Percentiles rank a stretch among this genome's conserved stretches.
Evolutionary conservation across 2,888 invertebrate species (phyloP).

Genomic region (Pachycephus smyrnensis): DNA sequence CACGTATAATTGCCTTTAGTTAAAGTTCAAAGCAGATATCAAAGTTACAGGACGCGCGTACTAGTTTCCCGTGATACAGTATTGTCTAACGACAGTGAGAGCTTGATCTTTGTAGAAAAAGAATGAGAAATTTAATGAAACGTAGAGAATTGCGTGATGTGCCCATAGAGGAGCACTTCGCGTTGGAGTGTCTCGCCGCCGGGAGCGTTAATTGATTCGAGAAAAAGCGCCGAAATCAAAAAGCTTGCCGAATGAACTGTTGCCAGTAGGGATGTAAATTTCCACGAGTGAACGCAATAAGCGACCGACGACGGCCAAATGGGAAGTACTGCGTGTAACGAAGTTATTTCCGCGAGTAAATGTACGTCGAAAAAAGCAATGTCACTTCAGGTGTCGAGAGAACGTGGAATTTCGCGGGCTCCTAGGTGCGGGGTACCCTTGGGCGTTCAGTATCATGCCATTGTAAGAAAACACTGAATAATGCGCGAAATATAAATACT

Average conservation of each 20-base stretch:
- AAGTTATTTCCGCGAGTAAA: background rate
- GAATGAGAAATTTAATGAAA: background rate
- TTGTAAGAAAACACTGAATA: slow-evolving; percentile 15
- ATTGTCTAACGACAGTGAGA: background rate
- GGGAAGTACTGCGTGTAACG: background rate
- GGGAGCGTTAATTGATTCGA: slow-evolving; percentile 28
- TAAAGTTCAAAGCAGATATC: background rate
- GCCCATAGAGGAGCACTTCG: background rate
- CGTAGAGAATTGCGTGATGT: background rate
- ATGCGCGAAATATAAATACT: slow-evolving; percentile 18
- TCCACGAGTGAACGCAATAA: background rate
- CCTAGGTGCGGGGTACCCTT: slow-evolving; percentile 16
- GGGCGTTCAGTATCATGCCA: slow-evolving; percentile 35
- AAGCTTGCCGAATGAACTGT: slow-evolving; percentile 2
- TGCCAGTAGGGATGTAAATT: background rate
- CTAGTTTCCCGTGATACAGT: background rate
- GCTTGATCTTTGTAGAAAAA: background rate
- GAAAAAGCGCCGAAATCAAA: slow-evolving; percentile 45
- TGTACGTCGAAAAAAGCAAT: slow-evolving; percentile 20
- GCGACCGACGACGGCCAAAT: background rate
- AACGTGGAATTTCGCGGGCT: slow-evolving; percentile 19
- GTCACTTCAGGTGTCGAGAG: slow-evolving; percentile 28
- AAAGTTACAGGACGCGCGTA: background rate
- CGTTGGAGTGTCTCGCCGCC: background rate
- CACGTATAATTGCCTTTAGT: background rate